Percentiles rank a stretch among this genome's conserved stretches.
phyloP scores from a whole-genome alignment of 2,113 vertebrate genomes.

The Silurus asotus region DNA sequence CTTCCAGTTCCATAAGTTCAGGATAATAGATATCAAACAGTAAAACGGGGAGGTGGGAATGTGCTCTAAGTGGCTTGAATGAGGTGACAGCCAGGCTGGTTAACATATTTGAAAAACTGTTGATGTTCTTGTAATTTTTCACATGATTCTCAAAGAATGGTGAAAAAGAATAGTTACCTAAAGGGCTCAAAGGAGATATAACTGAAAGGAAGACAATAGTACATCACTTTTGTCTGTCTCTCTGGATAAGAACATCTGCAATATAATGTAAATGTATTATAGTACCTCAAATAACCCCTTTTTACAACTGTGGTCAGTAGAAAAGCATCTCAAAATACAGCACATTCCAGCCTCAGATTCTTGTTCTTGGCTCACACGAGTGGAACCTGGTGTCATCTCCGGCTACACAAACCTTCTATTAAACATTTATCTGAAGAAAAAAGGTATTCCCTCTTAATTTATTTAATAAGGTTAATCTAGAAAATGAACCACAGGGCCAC shows the following conservation, averaged over 20 bases:
- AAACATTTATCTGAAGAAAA: too few species aligned
- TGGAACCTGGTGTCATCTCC: background rate
- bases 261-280: background rate
- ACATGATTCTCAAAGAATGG: background rate
- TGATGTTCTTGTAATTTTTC: background rate
- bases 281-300: background rate
- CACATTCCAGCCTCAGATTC: background rate
- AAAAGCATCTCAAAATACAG: conserved; percentile 2
- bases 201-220: too few species aligned
- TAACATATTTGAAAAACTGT: background rate
- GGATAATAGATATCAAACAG: background rate
- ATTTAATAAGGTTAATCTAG: background rate
- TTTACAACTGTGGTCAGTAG: background rate
- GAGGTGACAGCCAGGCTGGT: background rate
- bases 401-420: background rate
- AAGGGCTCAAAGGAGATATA: too few species aligned
- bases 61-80: background rate
- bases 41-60: background rate
- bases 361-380: background rate
- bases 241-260: too few species aligned
- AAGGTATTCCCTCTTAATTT: background rate
- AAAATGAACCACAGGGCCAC: background rate
- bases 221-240: too few species aligned
- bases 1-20: too few species aligned
- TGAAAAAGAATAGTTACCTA: too few species aligned